Base-by-base conservation (phyloP, 2,113 vertebrate species). In the Riparia riparia region DNA sequence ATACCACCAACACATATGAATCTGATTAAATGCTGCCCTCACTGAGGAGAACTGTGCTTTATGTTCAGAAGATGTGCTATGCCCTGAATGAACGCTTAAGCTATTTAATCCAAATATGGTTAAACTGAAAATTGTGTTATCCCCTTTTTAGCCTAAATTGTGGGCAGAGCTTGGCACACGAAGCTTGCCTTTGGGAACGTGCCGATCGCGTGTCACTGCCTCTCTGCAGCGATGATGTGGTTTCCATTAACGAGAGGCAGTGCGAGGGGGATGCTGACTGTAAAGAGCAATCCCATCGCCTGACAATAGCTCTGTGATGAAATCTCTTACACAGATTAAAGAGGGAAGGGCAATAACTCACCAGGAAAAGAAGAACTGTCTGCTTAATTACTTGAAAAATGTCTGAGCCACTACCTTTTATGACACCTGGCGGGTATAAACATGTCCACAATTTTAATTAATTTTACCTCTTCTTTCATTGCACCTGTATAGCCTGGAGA, bases 331-430 rank as follows among this genome's bases (percentile, higher is more conserved):
- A 80, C 82, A 85, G 96, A 97, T 97, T 97, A 96, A 96, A 97
- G 96, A 97, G 87, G 89, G 92, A 97, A 97, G 87, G 96, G 95
- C 95, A 97, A 93, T 95, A 97, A 96, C 97, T 98, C 97, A 96
- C 97, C 94, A 96, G 96, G 95, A 97, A 97, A 97, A 89, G 96
- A 76, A 94, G 97, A 95, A 95, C 97, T 97, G 97, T 87, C 97
- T 97, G 97, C 96, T 97, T 98, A 98, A 98, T 98, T 98, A 97
- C 97, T 98, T 98, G 98, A 98, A 98, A 98, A 98, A 98, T 97
- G 96, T 97, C 96, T 98, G 91, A 95, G 96, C 92, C 93, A 94
- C 97, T 98, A 97, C 96, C 90, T 98, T 98, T 98, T 97, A 98
- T 97, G 97, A 97, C 95, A 97, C 97, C 98, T 98, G 93, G 95